Base-by-base conservation (phyloP, 2,888 invertebrate genomes). In the Hermaeophaga mercurialis region DNA sequence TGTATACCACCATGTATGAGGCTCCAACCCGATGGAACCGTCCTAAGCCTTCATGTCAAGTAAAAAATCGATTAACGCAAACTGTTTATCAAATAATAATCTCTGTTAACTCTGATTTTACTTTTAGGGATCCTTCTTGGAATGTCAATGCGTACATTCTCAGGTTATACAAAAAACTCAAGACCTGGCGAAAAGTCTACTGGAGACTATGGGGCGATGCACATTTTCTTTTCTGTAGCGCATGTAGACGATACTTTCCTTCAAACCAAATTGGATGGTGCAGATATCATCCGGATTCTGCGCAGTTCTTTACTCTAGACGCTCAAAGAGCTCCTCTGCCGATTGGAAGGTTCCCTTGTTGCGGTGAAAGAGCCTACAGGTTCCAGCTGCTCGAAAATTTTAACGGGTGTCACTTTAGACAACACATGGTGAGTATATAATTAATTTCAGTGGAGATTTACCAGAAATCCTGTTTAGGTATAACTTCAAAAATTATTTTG, bases 181-280 rank as follows among this genome's bases (percentile, higher is more conserved):
- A 91, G 61, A 87, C 89, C 0, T 96, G 96, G 96, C 82, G 94
- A 0, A 75, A 70, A 55, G 93, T 95, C 1, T 96, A 96, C 78
- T 96, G 96, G 96, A 84, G 90, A 36, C 79, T 96, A 41, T 96
- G 96, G 96, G 93, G 93, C 0, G 89, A 90, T 69, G 88, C 93
- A 62, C 96, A 96, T 77, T 92, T 88, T 77, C 80, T 96, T 17
- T 85, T 85, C 56, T 96, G 96, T 71, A 84, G 85, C 43, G 82
- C 85, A 1, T 95, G 94, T 71, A 89, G 90, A 70, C 84, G 82
- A 26, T 85, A 85, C 74, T 92, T 91, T 72, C 89, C 91, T 0
- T 84, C 86, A 1, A 86, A 88, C 72, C 81, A 89, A 80, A 87
- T 90, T 81, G 85, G 85, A 61, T 91, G 90, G 89, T 93, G 93